These are phyloP conservation scores for Orthonyx spaldingii DNA, from an alignment of 2,113 vertebrate species.

Conservation along the genomic window DNA sequence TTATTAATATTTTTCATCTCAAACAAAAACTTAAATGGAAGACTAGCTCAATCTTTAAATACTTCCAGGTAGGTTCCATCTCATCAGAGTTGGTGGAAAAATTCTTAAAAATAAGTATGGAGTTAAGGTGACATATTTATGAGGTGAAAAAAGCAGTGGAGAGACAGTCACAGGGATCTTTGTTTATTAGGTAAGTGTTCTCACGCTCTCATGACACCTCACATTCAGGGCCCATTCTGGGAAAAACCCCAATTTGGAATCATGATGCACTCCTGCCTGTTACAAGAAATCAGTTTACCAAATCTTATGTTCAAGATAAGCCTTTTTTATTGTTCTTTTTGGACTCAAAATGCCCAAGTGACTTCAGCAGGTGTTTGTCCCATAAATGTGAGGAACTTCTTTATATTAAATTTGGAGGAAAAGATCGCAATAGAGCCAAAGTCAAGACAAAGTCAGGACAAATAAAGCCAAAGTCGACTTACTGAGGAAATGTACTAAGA, in stretches of 20 bases:
- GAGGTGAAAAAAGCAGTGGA: constrained; percentile 61
- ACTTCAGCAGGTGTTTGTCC: constrained; percentile 52
- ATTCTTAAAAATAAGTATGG: constrained; percentile 20
- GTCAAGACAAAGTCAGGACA: not conserved
- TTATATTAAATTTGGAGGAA: constrained; percentile 28
- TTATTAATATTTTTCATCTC: not conserved
- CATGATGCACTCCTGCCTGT: constrained; percentile 7
- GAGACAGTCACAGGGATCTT: constrained; percentile 33
- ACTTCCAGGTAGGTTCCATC: not conserved
- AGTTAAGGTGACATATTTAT: constrained; percentile 68
- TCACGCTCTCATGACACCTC: constrained; percentile 18
- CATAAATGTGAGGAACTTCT: not conserved
- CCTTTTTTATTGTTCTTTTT: constrained; percentile 46
- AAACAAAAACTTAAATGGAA: not conserved
- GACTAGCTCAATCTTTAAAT: not conserved
- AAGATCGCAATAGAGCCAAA: not conserved
- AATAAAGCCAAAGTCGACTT: not conserved
- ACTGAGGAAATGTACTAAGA: not conserved
- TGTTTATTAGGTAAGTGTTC: constrained; percentile 46
- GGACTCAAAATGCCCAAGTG: not conserved
- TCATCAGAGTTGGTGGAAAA: constrained; percentile 42
- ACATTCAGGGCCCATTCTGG: not conserved
- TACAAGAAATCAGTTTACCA: constrained; percentile 40
- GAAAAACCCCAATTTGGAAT: not conserved
- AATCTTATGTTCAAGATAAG: constrained; percentile 45